A percentile compares a stretch with the other conserved stretches of the same genome.
phyloP scores from a whole-genome alignment of 1,140 invertebrate genomes.

The Megathymus violae region DNA sequence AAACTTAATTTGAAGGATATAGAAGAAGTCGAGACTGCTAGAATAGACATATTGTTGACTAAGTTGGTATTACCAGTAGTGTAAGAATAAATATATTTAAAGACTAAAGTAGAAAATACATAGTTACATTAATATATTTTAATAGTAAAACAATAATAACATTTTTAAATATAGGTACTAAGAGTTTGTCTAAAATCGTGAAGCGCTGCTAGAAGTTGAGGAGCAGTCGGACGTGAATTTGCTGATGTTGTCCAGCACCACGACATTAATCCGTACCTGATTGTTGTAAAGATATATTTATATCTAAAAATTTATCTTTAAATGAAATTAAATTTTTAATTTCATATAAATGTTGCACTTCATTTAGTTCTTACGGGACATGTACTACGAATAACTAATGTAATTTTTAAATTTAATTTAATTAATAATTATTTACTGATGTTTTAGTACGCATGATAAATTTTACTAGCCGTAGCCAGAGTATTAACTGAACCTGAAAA shows the following conservation, averaged over 20 bases:
- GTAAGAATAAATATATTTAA: slow-evolving; percentile 1
- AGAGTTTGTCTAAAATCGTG: slow-evolving; percentile 95
- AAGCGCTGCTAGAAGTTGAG: slow-evolving; percentile 92
- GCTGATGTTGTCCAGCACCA: slow-evolving; percentile 93
- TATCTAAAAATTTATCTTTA: too few relatives aligned
- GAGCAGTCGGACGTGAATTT: slow-evolving; percentile 92
- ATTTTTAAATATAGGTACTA: slow-evolving; percentile 88
- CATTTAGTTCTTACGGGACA: too few relatives aligned
- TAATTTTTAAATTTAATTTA: too few relatives aligned
- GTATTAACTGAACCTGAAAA: too few relatives aligned
- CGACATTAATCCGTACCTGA: slow-evolving; percentile 95
- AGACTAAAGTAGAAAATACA: slow-evolving; percentile 8
- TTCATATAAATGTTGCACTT: too few relatives aligned
- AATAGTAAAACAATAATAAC: slow-evolving; percentile 23
- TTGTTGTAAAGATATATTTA: slow-evolving; percentile 34
- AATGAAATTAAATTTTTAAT: too few relatives aligned
- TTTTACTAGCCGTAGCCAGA: too few relatives aligned
- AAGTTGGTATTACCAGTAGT: slow-evolving; percentile 17
- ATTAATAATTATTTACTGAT: too few relatives aligned
- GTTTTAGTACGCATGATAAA: too few relatives aligned
- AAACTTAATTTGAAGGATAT: too few relatives aligned
- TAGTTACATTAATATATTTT: slow-evolving; percentile 3
- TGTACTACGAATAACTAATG: too few relatives aligned
- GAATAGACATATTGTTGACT: slow-evolving; percentile 8
- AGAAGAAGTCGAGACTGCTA: not conserved